phyloP scores from a whole-genome alignment of 2,888 invertebrate genomes.

The Druceiella hillmani region DNA sequence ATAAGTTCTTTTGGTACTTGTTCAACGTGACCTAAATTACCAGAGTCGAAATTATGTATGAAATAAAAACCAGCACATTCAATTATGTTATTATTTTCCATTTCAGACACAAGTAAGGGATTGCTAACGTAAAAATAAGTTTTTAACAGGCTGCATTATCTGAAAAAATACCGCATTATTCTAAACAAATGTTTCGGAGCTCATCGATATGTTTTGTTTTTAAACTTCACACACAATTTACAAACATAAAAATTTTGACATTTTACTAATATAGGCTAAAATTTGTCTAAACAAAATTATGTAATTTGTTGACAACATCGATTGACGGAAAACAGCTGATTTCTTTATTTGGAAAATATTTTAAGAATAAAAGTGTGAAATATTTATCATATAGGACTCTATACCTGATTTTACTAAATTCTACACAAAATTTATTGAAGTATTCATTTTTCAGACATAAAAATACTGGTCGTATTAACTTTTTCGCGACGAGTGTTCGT shows the following conservation, averaged over 20 bases:
- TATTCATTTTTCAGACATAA: too few species aligned
- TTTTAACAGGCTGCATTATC: not conserved
- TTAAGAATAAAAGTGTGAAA: too few species aligned
- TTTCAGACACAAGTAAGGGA: constrained; percentile 20
- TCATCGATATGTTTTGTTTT: not conserved
- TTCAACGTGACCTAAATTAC: constrained; percentile 80
- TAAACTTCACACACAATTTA: constrained; percentile 16
- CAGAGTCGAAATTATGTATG: constrained; percentile 86
- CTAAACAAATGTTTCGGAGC: not conserved
- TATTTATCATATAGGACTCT: too few species aligned
- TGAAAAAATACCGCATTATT: not conserved
- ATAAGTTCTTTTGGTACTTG: constrained; percentile 57
- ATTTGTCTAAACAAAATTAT: constrained; percentile 50
- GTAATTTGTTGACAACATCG: constrained; percentile 54
- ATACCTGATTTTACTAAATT: too few species aligned
- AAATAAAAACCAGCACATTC: constrained; percentile 73
- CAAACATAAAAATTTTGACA: constrained; percentile 27
- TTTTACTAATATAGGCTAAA: constrained; percentile 18
- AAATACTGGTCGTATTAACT: too few species aligned
- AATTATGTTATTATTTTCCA: constrained; percentile 49
- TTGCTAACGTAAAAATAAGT: not conserved
- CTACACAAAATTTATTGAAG: too few species aligned
- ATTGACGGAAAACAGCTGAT: constrained; percentile 56
- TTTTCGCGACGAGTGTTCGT: too few species aligned
- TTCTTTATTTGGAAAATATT: constrained; percentile 27